Evolutionary conservation across 2,888 invertebrate genomes (phyloP), one percentile per base, ranked within the genome.

Genomic region (Neoitamus cyanurus): DNA sequence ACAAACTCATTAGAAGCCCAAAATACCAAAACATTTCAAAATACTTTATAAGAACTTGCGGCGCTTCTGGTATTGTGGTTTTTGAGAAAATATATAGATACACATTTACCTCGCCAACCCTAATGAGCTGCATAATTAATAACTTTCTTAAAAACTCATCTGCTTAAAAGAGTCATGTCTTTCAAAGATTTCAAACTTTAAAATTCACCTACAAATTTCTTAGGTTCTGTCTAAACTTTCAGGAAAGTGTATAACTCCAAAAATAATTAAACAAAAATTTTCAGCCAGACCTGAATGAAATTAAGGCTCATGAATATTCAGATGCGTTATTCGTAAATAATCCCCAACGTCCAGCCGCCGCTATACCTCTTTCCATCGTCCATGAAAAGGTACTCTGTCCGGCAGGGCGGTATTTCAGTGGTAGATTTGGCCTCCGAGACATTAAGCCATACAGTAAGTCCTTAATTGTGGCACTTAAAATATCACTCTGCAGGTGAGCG

Each of bases 401-500:
- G 31, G 20, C 73, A 73, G 36, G 31, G n/a, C n/a, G 31, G 6
- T 4, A 1, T 20, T 20, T 36, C 36, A 20, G 34, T 25, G 37
- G 73, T 34, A 36, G 36, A 73, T 73, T 36, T 73, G 36, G 20
- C 37, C 73, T 73, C 37, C n/a, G 20, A 73, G 31, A 42, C 42
- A 37, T 75, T 75, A 75, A 75, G 42, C 42, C 42, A 34, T 42
- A 31, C 28, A 75, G 75, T 75, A 42, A 75, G 42, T 25, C 42
- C 42, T 75, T 28, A 75, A 75, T 75, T 75, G 42, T 25, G 28
- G 42, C 42, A 75, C 75, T 75, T 75, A 75, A 75, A 75, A 75
- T 75, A 75, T 75, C 28, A 75, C 75, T 75, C 25, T 42, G 20
- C 75, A 75, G 75, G 75, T 75, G 75, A 75, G 28, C 42, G 42